phyloP scores from a whole-genome alignment of 2,113 vertebrate species.

The Caracal caracal region DNA sequence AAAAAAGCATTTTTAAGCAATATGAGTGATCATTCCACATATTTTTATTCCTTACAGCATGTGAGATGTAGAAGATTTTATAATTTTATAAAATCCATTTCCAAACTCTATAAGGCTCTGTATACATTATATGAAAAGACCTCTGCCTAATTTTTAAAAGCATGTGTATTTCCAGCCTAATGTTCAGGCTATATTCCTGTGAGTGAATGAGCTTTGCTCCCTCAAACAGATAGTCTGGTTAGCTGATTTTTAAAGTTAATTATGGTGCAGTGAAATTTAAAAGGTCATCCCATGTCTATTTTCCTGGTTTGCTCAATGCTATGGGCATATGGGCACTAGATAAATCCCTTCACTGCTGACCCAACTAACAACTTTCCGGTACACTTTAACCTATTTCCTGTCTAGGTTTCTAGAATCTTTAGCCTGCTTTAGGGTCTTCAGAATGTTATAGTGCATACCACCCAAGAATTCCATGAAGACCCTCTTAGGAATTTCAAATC shows the following conservation, averaged over 20 bases:
- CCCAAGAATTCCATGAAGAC: not conserved
- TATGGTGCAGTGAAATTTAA: constrained; percentile 64
- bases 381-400: constrained; percentile 33
- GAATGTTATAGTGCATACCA: not conserved
- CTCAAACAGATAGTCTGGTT: not conserved
- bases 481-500: constrained; percentile 10
- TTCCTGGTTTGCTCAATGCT: constrained; percentile 24
- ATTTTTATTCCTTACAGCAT: not conserved
- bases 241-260: constrained; percentile 74
- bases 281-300: constrained; percentile 69
- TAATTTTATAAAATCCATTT: not conserved
- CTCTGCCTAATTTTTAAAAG: not conserved
- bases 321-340: constrained; percentile 20
- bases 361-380: constrained; percentile 53
- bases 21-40: not conserved
- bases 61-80: not conserved
- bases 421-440: not conserved
- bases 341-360: constrained; percentile 60
- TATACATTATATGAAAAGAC: not conserved
- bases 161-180: not conserved
- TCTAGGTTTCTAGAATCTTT: not conserved
- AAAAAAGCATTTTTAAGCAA: not conserved
- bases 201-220: constrained; percentile 40
- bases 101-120: not conserved
- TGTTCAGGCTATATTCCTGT: not conserved